Base-by-base conservation (phyloP, 2,797 vertebrate genomes). In the Thaleichthys pacificus region DNA sequence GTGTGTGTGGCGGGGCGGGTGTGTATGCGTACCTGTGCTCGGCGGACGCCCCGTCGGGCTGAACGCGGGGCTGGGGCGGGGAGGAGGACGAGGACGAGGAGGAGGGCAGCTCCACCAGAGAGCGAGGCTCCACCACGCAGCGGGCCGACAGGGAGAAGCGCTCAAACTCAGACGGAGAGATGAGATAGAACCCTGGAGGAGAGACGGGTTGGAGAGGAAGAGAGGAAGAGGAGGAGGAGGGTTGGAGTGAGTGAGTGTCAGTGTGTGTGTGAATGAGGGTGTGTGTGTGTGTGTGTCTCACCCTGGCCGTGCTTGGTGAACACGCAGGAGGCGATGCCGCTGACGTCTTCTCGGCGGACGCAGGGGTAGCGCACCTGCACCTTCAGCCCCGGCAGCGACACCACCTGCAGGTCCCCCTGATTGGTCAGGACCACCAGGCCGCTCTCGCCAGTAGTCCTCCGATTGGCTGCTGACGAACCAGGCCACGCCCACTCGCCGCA, bases 141-240 rank as follows among this genome's bases (percentile, higher is more conserved):
- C 97, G 96, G 22, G 97, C 94, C 21, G 97, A 99, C 73, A 99
- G 88, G 14, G 98, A 98, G 88, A 99, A 99, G 24, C 97, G 95
- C 81, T 99, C 97, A 84, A 99, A 98, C 88, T 99, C 97, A 0
- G 98, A 99, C 0, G 97, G 98, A 0, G 98, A 99, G 81, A 99
- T 99, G 82, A 99, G 90, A 85, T 99, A 99, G 91, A 99, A 98
- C 17, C 98, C 98, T 99, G 78, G 5, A 78, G 65, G 35, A 38
- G 35, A 38, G 35, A 26, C 26, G 2, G 3, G 26, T 3, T 26
- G 26, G 26, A 8, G 32, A 24, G 24, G 24, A 24, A 24, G 24
- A 1, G 24, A 24, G 24, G 24, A 24, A 1, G 32, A 35, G 35
- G 24, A 24, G 24, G 24, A n/a, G 8, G 8, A 38, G 35, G 35